Evolutionary conservation across 2,888 invertebrate genomes (phyloP), one percentile per base, ranked within the genome.

Genomic region (Boloria euphrosyne): DNA sequence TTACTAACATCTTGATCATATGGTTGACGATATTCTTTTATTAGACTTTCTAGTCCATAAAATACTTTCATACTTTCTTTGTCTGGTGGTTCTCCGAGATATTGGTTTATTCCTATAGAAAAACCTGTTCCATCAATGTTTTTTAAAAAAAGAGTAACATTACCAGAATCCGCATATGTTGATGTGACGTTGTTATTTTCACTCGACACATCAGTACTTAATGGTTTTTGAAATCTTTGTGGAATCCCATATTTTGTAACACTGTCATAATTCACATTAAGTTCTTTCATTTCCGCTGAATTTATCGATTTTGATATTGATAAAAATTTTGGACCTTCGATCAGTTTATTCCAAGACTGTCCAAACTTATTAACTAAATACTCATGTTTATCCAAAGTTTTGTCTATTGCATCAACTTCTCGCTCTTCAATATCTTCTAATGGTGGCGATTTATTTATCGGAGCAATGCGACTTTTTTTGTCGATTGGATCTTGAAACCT

Each of bases 31-130:
- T 87, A 89, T 2, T 80, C 78, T 64, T 82, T 79, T 27, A 88
- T 77, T 27, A 90, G 73, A 71, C 82, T 82, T 76, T 90, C 86
- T 62, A 90, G 64, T 0, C 87, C 86, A 5, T 83, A 82, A 66
- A 90, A 91, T 13, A 86, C 65, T 74, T 82, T 86, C 57, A 90
- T 83, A 13, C 83, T 79, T 7, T 90, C 87, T 1, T 76, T 67
- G 68, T 91, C 90, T 7, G 90, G 90, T 7, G 82, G 79, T 69
- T 84, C 83, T 63, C 85, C 89, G 1, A 81, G 77, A 66, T 85
- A 90, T 66, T 89, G 87, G 65, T 87, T 90, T 50, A 87, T 85
- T 2, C 90, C 90, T 17, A 91, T 78, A 1, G 90, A 81, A 61
- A 90, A 84, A 0, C 91, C 91, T 44, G 87, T 80, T 0, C 87